These are phyloP conservation scores for Acleris emargana DNA, from an alignment of 2,888 invertebrate species.

Conservation along the genomic window DNA sequence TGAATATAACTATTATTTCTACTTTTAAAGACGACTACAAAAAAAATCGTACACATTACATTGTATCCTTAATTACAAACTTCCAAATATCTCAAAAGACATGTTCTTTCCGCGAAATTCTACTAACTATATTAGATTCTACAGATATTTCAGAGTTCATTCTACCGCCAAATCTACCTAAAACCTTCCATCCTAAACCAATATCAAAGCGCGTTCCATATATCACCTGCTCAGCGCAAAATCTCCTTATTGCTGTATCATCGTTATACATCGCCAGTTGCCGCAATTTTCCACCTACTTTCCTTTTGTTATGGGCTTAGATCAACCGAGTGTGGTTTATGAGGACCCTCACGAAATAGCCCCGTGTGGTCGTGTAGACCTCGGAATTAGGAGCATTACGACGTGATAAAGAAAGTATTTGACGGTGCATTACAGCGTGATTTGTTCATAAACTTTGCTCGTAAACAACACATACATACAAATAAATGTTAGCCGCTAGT, in stretches of 20 bases:
- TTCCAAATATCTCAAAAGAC: too few relatives aligned
- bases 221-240: constrained; percentile 27
- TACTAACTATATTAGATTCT: too few relatives aligned
- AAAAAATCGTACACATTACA: too few relatives aligned
- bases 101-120: too few relatives aligned
- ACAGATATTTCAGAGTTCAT: constrained; percentile 2
- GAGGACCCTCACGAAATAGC: constrained; percentile 20
- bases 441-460: too few relatives aligned
- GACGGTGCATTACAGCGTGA: neutral
- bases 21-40: too few relatives aligned
- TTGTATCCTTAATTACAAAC: too few relatives aligned
- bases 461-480: too few relatives aligned
- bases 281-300: constrained; percentile 35
- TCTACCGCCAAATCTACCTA: constrained; percentile 5
- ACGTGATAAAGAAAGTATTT: constrained; percentile 29
- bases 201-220: constrained; percentile 23
- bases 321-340: constrained; percentile 29
- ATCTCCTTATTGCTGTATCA: constrained; percentile 33
- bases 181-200: constrained; percentile 22
- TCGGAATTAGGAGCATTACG: constrained; percentile 31
- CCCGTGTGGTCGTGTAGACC: constrained; percentile 4
- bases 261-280: constrained; percentile 24
- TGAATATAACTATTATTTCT: neutral
- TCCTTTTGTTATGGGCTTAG: constrained; percentile 27
- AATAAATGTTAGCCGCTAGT: too few relatives aligned